phyloP scores from a whole-genome alignment of 2,797 vertebrate species.

The Poecilia gillii region DNA sequence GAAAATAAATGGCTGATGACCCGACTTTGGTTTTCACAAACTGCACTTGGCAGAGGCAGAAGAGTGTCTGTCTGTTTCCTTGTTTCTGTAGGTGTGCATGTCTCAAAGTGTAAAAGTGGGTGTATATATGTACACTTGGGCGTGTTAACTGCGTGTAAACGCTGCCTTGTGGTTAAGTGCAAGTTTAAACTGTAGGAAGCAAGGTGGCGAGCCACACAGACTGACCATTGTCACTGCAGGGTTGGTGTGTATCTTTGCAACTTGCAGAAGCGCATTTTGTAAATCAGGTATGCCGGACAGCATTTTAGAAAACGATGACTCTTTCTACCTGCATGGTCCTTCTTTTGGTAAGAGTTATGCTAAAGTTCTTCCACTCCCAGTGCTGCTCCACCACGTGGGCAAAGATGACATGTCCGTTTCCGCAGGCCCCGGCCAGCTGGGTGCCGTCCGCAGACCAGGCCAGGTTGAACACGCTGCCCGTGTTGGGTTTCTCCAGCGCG shows the following conservation, averaged over 20 bases:
- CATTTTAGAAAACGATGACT: neutral
- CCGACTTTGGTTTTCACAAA: conserved; percentile 71
- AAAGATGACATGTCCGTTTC: conserved; percentile 95
- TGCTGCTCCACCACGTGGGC: conserved; percentile 94
- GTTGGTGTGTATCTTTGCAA: conserved; percentile 14
- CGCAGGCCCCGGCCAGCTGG: conserved; percentile 93
- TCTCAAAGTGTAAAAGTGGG: conserved; percentile 45
- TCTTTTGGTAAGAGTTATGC: conserved; percentile 91
- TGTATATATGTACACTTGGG: conserved; percentile 56
- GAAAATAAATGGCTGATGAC: conserved; percentile 78
- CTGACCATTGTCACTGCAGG: conserved; percentile 75
- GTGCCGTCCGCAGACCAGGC: conserved; percentile 95
- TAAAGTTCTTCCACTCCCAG: conserved; percentile 96
- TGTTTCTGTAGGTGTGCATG: conserved; percentile 48
- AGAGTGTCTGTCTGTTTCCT: conserved; percentile 37
- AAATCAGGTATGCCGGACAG: conserved; percentile 3
- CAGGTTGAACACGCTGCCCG: conserved; percentile 91
- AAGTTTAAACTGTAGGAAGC: conserved; percentile 75
- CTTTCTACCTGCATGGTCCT: conserved; percentile 92
- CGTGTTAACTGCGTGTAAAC: conserved; percentile 71
- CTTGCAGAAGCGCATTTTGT: neutral
- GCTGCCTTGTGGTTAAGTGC: conserved; percentile 75
- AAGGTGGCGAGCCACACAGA: conserved; percentile 71
- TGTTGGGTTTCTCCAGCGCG: conserved; percentile 93
- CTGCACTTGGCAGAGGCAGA: conserved; percentile 61